Conservation (phyloP, 2,113 vertebrate species). For the Murina feae region DNA sequence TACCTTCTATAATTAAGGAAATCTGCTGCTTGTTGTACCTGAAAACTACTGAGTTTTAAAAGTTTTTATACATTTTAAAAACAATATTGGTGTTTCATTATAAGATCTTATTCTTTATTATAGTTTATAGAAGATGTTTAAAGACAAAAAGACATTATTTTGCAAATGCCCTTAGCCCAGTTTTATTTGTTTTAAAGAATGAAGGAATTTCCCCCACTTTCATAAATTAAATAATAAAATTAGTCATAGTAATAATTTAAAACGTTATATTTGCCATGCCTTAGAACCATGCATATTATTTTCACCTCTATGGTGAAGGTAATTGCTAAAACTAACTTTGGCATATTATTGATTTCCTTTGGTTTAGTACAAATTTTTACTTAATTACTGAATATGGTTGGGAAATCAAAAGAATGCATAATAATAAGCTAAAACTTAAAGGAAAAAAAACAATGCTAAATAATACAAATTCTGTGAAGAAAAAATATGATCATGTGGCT, state of each 20-base stretch:
- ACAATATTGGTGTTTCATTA: not conserved
- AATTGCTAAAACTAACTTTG: not conserved
- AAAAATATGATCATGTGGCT: not conserved
- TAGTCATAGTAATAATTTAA: not conserved
- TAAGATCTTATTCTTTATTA: not conserved
- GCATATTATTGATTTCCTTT: not conserved
- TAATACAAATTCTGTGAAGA: not conserved
- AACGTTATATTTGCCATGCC: not conserved
- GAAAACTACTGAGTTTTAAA: not conserved
- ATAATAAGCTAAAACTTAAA: not conserved
- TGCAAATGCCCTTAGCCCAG: not conserved
- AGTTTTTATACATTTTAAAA: constrained; percentile 1
- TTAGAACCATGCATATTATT: not conserved
- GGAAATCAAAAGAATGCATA: not conserved
- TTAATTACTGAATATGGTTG: not conserved
- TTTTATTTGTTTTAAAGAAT: not conserved
- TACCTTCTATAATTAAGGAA: not conserved
- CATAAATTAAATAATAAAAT: not conserved
- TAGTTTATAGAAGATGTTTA: not conserved
- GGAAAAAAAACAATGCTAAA: not conserved
- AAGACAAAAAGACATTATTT: not conserved
- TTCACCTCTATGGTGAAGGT: not conserved
- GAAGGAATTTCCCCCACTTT: not conserved
- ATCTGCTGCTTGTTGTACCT: not conserved
- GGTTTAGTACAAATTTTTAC: not conserved